Evolutionary conservation across 2,797 vertebrate genomes (phyloP).

Genomic region (Perdix hodgsoniae): DNA sequence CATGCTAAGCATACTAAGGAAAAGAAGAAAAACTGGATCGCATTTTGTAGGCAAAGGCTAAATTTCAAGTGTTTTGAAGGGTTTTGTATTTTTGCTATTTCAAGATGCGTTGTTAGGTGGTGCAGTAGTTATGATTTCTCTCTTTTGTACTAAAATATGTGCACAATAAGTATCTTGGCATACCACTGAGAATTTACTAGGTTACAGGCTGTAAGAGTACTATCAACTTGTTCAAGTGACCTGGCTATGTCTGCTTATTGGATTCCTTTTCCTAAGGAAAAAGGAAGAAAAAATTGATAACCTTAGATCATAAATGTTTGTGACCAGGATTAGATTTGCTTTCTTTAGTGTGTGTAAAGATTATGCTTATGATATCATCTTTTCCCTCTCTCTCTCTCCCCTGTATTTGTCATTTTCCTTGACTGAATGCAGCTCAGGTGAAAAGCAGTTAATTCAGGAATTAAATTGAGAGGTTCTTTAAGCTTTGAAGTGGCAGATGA

Average conservation of each 20-base stretch:
- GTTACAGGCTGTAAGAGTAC: not conserved
- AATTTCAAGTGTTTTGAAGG: not conserved
- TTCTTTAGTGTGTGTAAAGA: accelerated
- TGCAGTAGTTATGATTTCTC: not conserved
- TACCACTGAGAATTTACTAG: not conserved
- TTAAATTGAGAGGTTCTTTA: not conserved
- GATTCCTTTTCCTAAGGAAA: too few species aligned
- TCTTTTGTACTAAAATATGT: not conserved
- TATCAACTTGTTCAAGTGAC: not conserved
- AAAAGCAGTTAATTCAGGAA: not conserved
- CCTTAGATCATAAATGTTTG: not conserved
- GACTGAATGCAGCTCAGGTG: not conserved
- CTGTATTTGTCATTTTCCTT: accelerated
- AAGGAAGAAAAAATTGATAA: not conserved
- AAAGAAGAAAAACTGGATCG: not conserved
- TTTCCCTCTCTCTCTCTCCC: not conserved
- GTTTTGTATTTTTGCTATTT: not conserved
- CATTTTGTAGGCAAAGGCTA: not conserved
- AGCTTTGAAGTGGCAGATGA: not conserved
- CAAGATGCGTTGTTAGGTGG: not conserved
- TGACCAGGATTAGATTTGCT: not conserved
- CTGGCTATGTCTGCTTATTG: not conserved
- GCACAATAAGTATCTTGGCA: too few species aligned
- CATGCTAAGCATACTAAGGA: too few species aligned
- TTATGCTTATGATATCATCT: accelerated